Base-by-base conservation (phyloP, 2,113 vertebrate genomes). In the Megaptera novaeangliae region DNA sequence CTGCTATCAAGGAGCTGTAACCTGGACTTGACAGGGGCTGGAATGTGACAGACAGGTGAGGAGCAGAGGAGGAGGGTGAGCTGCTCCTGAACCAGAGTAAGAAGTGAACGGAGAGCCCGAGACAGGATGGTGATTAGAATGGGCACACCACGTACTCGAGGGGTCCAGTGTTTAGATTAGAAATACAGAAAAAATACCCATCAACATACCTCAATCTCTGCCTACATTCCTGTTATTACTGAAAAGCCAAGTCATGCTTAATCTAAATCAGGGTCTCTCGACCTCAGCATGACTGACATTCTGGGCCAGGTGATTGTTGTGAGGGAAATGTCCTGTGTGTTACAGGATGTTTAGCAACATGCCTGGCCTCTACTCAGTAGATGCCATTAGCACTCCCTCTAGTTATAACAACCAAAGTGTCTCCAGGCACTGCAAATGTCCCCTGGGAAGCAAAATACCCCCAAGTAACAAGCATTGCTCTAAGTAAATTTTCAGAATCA, bases 401-500 rank as follows among this genome's bases (percentile, higher is more conserved):
- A 17, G 8, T 17, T 85, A 13, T 34, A 21, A 96, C 75, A 77
- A 85, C 31, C 12, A 13, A 72, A 94, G 72, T 12, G 21, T 93
- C 63, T 74, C 86, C 36, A 36, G 68, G 49, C 11, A 52, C 59
- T 69, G 71, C 44, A 92, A 95, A 41, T 49, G 4, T 49, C 34
- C 41, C 23, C 41, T 68, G 61, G 44, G 34, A 81, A 34, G 49
- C 46, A 85, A 88, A 96, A 88, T 29, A 11, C 21, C 31, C 25
- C 74, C 39, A n/a, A 23, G 0, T 44, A 39, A 80, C 36, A 85
- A 93, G 3, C 23, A 81, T 69, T 71, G 8, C 27, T 85, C 57
- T 66, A 75, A 68, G 69, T 80, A 64, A 82, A 61, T 64, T 75
- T 91, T 93, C 81, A 91, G 52, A 97, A 96, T 86, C 64, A 85